Conservation (phyloP, 2,113 vertebrate genomes). For the Atlantisia rogersi region DNA sequence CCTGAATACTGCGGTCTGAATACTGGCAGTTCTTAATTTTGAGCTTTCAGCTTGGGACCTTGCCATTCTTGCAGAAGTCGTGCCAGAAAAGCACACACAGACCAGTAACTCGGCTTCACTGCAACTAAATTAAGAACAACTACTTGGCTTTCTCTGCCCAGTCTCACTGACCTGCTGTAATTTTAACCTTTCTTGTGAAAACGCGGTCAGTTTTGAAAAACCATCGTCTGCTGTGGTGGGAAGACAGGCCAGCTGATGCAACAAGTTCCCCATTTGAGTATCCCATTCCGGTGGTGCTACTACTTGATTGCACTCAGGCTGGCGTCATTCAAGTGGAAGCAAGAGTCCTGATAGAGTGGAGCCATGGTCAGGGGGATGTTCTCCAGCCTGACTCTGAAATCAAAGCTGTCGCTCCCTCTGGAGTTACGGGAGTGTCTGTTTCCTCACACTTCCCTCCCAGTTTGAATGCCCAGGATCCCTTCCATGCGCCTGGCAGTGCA, state of each 20-base stretch:
- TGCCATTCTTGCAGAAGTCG: background rate
- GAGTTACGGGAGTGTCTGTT: background rate
- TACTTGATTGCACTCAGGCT: background rate
- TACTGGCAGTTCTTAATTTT: background rate
- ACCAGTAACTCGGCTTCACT: background rate
- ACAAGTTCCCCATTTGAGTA: background rate
- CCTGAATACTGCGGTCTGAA: background rate
- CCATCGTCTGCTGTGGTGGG: background rate
- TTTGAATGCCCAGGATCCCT: background rate
- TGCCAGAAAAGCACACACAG: background rate
- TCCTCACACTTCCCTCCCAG: background rate
- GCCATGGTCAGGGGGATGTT: rapidly evolving
- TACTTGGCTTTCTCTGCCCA: background rate
- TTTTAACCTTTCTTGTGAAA: background rate
- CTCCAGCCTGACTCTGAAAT: background rate
- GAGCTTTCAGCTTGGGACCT: background rate
- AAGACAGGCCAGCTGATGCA: background rate
- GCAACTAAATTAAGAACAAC: background rate
- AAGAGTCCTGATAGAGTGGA: background rate
- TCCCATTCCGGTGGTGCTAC: rapidly evolving
- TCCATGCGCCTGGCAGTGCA: background rate
- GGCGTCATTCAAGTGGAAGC: background rate
- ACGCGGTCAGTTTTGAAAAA: background rate
- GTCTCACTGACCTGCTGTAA: background rate
- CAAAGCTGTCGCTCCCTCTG: background rate